Percentiles rank a stretch among this genome's conserved stretches.
These are phyloP conservation scores for Acronicta leporina DNA, from an alignment of 2,888 invertebrate genomes.

Conservation along the genomic window DNA sequence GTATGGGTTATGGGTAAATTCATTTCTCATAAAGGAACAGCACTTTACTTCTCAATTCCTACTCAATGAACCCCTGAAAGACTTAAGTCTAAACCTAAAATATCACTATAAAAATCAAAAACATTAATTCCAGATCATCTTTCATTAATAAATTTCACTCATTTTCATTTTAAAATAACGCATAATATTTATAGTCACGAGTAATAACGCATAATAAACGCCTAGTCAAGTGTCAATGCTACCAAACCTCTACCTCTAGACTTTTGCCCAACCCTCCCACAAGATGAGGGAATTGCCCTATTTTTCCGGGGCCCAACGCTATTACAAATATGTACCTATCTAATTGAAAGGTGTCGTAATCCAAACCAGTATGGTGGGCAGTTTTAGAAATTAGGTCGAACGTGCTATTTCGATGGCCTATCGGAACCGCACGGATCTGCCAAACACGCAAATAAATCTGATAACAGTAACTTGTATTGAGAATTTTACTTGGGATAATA, in stretches of 20 bases:
- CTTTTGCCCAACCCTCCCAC: background rate
- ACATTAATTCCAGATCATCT: too few species aligned
- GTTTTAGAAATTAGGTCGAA: constrained; percentile 68
- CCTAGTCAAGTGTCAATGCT: background rate
- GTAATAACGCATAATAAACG: background rate
- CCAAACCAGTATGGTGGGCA: constrained; percentile 45
- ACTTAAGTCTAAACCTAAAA: too few species aligned
- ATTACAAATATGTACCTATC: constrained; percentile 44
- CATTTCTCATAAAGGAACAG: too few species aligned
- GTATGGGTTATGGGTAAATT: too few species aligned
- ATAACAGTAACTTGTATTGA: constrained; percentile 43
- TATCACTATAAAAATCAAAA: too few species aligned
- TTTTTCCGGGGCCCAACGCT: constrained; percentile 27
- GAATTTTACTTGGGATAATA: constrained; percentile 35
- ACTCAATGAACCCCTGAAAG: too few species aligned
- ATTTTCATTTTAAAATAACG: background rate
- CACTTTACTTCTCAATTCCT: too few species aligned
- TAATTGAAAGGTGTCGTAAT: constrained; percentile 65
- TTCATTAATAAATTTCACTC: too few species aligned
- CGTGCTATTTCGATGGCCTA: constrained; percentile 53
- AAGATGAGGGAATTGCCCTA: constrained; percentile 4
- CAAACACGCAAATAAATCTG: constrained; percentile 51
- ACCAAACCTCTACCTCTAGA: constrained; percentile 13
- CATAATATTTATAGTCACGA: background rate
- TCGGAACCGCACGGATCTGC: constrained; percentile 45